Conservation (phyloP, 2,113 vertebrate genomes). For the Dissostichus mawsoni region DNA sequence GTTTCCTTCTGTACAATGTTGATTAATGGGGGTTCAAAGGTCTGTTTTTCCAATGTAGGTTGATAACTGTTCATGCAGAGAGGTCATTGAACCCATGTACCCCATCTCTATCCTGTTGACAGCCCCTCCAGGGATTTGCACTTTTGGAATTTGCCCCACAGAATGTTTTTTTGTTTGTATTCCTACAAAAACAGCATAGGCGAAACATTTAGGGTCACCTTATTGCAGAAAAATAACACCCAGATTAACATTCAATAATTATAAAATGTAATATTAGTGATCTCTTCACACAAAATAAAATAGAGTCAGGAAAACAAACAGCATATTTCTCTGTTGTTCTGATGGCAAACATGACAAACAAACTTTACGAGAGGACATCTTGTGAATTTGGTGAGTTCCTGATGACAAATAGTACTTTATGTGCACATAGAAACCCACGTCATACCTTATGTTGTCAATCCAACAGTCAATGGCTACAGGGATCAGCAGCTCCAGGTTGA, state of each 20-base stretch:
- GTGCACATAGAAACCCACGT: background rate
- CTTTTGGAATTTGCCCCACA: constrained; percentile 21
- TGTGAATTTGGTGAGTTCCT: background rate
- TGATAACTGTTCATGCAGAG: constrained; percentile 3
- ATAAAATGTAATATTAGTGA: background rate
- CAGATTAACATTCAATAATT: background rate
- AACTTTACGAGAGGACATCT: background rate
- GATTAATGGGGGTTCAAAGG: constrained; percentile 8
- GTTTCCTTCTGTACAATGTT: background rate
- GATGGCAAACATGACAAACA: background rate
- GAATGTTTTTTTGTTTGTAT: background rate
- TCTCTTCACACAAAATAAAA: background rate
- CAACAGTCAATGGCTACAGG: constrained; percentile 97
- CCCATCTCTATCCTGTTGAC: background rate
- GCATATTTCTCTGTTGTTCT: background rate
- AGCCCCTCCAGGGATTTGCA: background rate
- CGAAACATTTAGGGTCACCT: background rate
- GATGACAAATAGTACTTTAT: background rate
- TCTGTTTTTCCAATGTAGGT: constrained; percentile 9
- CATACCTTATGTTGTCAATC: constrained; percentile 98
- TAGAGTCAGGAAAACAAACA: background rate
- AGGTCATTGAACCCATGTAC: background rate
- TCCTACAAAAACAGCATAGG: background rate
- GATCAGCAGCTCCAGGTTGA: constrained; percentile 95
- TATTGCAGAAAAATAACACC: background rate